A percentile compares a stretch with the other conserved stretches of the same genome.
Evolutionary conservation across 2,888 invertebrate species (phyloP).

Genomic region (Diarsia rubi): DNA sequence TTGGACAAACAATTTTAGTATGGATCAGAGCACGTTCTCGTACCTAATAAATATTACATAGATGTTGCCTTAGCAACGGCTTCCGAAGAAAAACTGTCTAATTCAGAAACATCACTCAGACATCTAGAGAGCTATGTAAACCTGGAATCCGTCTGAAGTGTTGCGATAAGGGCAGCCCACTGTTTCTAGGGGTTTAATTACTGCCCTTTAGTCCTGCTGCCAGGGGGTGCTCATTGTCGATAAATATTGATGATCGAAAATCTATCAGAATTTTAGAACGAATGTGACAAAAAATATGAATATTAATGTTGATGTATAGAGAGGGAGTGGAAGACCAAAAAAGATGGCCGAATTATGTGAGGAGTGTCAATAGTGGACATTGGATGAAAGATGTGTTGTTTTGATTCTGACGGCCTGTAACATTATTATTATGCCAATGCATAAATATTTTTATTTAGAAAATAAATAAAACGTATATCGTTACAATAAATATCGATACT

Average conservation of each 20-base stretch:
- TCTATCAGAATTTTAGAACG: background rate
- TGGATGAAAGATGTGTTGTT: background rate
- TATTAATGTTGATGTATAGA: background rate
- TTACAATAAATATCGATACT: background rate
- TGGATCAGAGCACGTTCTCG: background rate
- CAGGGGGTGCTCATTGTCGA: slow-evolving; percentile 3
- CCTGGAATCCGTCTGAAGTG: slow-evolving; percentile 44
- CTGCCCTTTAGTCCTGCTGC: slow-evolving; percentile 27
- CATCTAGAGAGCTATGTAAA: slow-evolving; percentile 22
- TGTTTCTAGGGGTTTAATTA: slow-evolving; percentile 57
- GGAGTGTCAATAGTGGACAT: background rate
- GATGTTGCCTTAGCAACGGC: slow-evolving; percentile 1
- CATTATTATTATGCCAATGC: no score
- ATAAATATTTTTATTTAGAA: background rate
- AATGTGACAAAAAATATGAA: background rate
- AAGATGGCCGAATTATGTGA: background rate
- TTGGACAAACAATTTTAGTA: background rate
- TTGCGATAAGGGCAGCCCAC: slow-evolving; percentile 44
- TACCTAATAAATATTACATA: slow-evolving; percentile 11
- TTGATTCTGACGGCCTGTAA: no score
- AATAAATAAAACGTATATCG: background rate
- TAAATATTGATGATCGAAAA: background rate
- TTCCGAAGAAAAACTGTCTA: background rate
- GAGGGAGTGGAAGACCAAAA: background rate
- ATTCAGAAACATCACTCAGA: slow-evolving; percentile 30